Conservation (phyloP, 2,888 invertebrate species). For the Netelia melanura region DNA sequence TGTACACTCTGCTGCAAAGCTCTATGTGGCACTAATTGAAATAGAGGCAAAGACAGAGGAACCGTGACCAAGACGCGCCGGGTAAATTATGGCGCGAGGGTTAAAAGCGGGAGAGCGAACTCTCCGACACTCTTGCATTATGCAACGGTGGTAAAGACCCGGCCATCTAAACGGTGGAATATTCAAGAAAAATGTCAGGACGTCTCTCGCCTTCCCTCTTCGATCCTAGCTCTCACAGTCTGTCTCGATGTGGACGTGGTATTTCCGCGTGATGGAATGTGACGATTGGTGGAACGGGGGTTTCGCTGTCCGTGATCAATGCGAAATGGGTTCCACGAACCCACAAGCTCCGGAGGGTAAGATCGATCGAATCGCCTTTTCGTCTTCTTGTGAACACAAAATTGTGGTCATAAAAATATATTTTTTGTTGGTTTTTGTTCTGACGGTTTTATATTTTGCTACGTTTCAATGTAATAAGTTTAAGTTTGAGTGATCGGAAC, state of each 20-base stretch:
- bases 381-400: too few species aligned
- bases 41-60: slow-evolving; percentile 48
- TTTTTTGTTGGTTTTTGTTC: neutral
- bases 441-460: neutral
- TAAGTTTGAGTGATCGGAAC: neutral
- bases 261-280: slow-evolving; percentile 40
- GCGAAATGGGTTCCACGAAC: slow-evolving; percentile 50
- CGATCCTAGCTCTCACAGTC: slow-evolving; percentile 20
- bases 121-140: slow-evolving; percentile 71
- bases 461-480: neutral
- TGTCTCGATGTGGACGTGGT: slow-evolving; percentile 18
- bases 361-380: slow-evolving; percentile 22
- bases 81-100: slow-evolving; percentile 3
- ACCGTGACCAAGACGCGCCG: slow-evolving; percentile 46
- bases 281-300: slow-evolving; percentile 49
- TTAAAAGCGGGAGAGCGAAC: slow-evolving; percentile 34
- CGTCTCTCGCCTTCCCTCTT: slow-evolving; percentile 25
- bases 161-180: slow-evolving; percentile 71
- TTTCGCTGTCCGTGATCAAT: slow-evolving; percentile 52
- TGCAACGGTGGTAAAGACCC: slow-evolving; percentile 75
- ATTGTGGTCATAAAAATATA: neutral
- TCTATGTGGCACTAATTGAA: slow-evolving; percentile 52
- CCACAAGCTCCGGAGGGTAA: slow-evolving; percentile 6
- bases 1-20: slow-evolving; percentile 12
- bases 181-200: slow-evolving; percentile 69